phyloP scores from a whole-genome alignment of 1,140 invertebrate genomes.

The Lepidurus apus region DNA sequence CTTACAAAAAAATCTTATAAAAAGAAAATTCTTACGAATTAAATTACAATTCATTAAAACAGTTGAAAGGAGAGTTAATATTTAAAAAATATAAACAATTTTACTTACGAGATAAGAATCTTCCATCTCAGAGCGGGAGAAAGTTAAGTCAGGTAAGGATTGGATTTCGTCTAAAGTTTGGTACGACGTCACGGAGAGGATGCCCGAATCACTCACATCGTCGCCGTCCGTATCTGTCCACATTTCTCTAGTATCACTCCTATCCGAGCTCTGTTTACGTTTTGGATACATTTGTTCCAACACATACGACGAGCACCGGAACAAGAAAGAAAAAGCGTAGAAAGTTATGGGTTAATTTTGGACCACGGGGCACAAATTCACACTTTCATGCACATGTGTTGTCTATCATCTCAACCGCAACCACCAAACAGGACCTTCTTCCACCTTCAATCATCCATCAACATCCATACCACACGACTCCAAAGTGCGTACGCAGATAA shows the following conservation, averaged over 20 bases:
- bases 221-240: constrained; percentile 38
- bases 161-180: constrained; percentile 38
- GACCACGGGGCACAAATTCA: not conserved
- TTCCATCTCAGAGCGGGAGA: not conserved
- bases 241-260: constrained; percentile 32
- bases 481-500: not conserved
- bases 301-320: not conserved
- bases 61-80: not conserved
- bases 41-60: not conserved
- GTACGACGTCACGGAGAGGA: constrained; percentile 42
- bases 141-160: constrained; percentile 16
- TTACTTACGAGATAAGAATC: not conserved
- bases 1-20: not conserved
- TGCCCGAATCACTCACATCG: constrained; percentile 43
- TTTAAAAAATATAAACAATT: not conserved
- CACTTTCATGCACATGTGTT: constrained; percentile 17
- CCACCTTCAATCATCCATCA: not conserved
- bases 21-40: not conserved
- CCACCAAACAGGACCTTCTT: not conserved
- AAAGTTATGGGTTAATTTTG: not conserved
- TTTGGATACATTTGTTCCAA: not conserved
- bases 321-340: not conserved
- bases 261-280: not conserved
- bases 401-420: not conserved
- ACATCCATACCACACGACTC: not conserved